A percentile compares a stretch with the other conserved stretches of the same genome.
These are phyloP conservation scores for Serinus canaria DNA, from an alignment of 2,113 vertebrate species.

Conservation along the genomic window DNA sequence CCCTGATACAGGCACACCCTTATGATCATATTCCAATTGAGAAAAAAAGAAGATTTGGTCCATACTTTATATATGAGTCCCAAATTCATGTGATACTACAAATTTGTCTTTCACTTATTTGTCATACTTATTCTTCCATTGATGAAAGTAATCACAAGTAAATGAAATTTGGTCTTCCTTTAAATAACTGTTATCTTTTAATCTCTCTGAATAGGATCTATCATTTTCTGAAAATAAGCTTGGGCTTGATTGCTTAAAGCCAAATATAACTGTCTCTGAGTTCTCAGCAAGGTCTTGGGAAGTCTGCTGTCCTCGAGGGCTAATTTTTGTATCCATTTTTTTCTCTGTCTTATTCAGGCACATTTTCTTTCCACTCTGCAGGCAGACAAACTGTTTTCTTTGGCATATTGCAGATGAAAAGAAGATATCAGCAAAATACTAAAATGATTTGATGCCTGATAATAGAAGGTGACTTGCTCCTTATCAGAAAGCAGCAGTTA, in stretches of 20 bases:
- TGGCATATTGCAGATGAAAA: not conserved
- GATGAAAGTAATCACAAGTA: not conserved
- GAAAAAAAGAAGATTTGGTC: not conserved
- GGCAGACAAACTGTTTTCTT: not conserved
- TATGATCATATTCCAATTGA: not conserved
- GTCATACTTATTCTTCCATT: not conserved
- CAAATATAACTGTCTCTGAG: not conserved
- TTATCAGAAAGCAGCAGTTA: conserved; percentile 5
- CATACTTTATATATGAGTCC: not conserved
- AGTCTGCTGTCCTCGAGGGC: not conserved
- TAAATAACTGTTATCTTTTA: not conserved
- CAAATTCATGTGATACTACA: not conserved
- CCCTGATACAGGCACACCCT: not conserved
- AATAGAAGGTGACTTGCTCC: conserved; percentile 18
- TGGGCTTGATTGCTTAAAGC: not conserved
- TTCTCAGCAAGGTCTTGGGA: conserved; percentile 1
- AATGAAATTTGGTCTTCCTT: not conserved
- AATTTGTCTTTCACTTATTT: not conserved
- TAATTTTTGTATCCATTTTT: conserved; percentile 38
- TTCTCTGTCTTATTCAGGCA: not conserved
- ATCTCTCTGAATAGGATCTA: not conserved
- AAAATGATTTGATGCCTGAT: conserved; percentile 14
- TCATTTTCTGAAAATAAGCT: not conserved
- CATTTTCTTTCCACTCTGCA: not conserved
- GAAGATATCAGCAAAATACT: conserved; percentile 1